Evolutionary conservation across 2,797 vertebrate species (phyloP).

Genomic region (Sebastes nivosus): DNA sequence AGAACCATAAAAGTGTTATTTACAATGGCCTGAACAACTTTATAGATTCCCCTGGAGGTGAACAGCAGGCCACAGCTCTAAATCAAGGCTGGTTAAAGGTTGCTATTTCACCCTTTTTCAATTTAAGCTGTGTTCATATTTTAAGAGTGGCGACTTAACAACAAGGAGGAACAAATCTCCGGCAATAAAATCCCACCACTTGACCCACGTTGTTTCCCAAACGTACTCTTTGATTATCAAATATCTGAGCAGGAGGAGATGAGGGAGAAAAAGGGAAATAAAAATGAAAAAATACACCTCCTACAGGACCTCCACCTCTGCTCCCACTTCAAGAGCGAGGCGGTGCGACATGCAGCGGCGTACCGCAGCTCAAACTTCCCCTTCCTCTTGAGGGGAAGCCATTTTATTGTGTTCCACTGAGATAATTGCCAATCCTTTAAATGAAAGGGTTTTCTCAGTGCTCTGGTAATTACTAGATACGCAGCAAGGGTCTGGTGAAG

Average conservation of each 20-base stretch:
- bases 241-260: slow-evolving; percentile 44
- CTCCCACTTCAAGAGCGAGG: slow-evolving; percentile 74
- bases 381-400: slow-evolving; percentile 79
- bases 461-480: slow-evolving; percentile 83
- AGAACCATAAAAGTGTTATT: slow-evolving; percentile 72
- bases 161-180: slow-evolving; percentile 61
- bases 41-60: slow-evolving; percentile 74
- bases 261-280: background rate
- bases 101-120: slow-evolving; percentile 42
- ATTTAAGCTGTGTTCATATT: slow-evolving; percentile 51
- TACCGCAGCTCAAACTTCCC: slow-evolving; percentile 80
- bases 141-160: slow-evolving; percentile 56
- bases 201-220: slow-evolving; percentile 45
- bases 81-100: slow-evolving; percentile 70
- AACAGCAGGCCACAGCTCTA: slow-evolving; percentile 66
- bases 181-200: slow-evolving; percentile 43
- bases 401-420: slow-evolving; percentile 82
- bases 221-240: slow-evolving; percentile 55
- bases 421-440: slow-evolving; percentile 84
- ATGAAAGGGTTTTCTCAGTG: slow-evolving; percentile 84
- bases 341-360: slow-evolving; percentile 66
- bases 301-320: slow-evolving; percentile 70
- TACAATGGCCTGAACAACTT: slow-evolving; percentile 74
- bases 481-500: slow-evolving; percentile 77
- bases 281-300: slow-evolving; percentile 44